These are phyloP conservation scores for Tuberolachnus salignus DNA, from an alignment of 2,888 invertebrate genomes.

Conservation along the genomic window DNA sequence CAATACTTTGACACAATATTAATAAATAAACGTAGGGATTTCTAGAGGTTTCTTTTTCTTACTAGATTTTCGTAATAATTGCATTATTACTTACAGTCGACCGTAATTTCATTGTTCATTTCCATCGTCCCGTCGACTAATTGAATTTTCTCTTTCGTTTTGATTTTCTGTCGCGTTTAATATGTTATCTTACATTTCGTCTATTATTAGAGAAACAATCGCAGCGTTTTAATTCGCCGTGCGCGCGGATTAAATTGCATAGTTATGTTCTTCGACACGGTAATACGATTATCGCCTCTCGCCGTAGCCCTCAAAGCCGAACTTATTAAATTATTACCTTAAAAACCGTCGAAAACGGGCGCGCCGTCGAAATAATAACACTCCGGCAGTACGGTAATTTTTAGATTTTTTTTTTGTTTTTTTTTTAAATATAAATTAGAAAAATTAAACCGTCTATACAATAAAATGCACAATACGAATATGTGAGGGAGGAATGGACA, in stretches of 20 bases:
- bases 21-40: too few species aligned
- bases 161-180: constrained; percentile 39
- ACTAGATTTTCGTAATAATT: too few species aligned
- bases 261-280: constrained; percentile 23
- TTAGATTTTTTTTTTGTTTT: too few species aligned
- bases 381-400: too few species aligned
- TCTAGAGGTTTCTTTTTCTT: too few species aligned
- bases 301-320: not conserved
- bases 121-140: constrained; percentile 13
- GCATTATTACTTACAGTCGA: constrained; percentile 26
- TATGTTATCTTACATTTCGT: constrained; percentile 32
- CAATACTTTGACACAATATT: too few species aligned
- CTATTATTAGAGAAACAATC: constrained; percentile 19
- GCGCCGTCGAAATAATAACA: not conserved
- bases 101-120: constrained; percentile 38
- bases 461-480: too few species aligned
- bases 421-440: too few species aligned
- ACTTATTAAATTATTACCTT: constrained; percentile 1
- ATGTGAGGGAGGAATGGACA: too few species aligned
- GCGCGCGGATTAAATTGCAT: constrained; percentile 10
- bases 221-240: constrained; percentile 30
- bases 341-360: not conserved
- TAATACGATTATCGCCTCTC: constrained; percentile 19
- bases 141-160: constrained; percentile 38
- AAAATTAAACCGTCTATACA: too few species aligned